Evolutionary conservation across 2,113 vertebrate species (phyloP).

Genomic region (Bettongia penicillata): DNA sequence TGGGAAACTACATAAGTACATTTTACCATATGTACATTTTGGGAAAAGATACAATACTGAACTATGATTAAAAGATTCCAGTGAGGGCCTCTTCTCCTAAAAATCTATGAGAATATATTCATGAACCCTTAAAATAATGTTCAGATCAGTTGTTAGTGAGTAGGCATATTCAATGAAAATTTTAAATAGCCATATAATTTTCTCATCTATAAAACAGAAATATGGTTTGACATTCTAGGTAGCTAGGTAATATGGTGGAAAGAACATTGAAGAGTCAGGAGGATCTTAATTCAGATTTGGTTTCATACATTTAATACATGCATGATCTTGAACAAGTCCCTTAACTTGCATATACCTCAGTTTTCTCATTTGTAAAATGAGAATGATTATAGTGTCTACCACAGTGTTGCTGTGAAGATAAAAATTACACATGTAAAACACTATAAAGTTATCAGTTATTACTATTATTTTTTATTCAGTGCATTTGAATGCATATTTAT

Average conservation of each 20-base stretch:
- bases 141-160: background rate
- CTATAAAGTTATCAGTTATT: background rate
- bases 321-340: background rate
- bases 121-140: background rate
- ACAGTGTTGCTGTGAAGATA: background rate
- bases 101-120: background rate
- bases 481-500: background rate
- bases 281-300: background rate
- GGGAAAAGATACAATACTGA: background rate
- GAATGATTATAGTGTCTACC: background rate
- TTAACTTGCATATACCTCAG: background rate
- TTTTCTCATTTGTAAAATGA: slow-evolving; percentile 1
- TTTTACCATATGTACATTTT: background rate
- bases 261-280: background rate
- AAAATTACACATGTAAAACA: background rate
- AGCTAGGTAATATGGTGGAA: background rate
- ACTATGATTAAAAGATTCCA: background rate
- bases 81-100: background rate
- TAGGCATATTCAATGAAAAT: background rate
- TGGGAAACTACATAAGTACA: background rate
- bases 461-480: background rate
- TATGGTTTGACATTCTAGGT: background rate
- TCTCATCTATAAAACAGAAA: background rate
- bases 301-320: background rate
- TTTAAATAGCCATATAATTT: background rate